A percentile compares a stretch with the other conserved stretches of the same genome.
These are phyloP conservation scores for Stenopsyche tienmushanensis DNA, from an alignment of 1,140 invertebrate genomes.

Conservation along the genomic window DNA sequence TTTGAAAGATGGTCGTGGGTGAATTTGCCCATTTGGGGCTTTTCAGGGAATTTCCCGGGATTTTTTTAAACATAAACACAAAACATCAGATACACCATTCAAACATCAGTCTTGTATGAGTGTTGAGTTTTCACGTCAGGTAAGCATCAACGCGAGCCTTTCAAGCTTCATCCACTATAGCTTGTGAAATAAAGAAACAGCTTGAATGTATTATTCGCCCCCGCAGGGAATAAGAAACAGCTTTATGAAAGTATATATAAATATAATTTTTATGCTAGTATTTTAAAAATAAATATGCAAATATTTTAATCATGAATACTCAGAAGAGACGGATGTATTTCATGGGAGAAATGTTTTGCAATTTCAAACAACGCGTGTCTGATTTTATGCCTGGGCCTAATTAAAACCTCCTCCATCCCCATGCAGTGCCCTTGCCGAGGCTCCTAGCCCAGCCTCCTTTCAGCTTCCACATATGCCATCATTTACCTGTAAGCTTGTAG, in stretches of 20 bases:
- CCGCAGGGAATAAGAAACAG: too few species aligned
- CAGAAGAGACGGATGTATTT: background rate
- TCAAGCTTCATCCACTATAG: background rate
- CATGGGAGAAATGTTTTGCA: too few species aligned
- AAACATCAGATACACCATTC: constrained; percentile 36
- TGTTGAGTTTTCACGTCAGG: constrained; percentile 15
- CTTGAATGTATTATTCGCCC: background rate
- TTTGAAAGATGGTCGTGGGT: constrained; percentile 40
- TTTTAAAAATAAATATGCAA: too few species aligned
- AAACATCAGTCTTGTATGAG: constrained; percentile 32
- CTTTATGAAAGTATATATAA: too few species aligned
- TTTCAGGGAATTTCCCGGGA: constrained; percentile 30
- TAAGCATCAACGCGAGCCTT: background rate
- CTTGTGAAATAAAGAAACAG: background rate
- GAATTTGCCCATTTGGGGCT: constrained; percentile 34
- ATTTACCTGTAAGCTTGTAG: constrained; percentile 21
- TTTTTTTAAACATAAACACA: constrained; percentile 32
- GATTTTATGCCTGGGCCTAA: constrained; percentile 11
- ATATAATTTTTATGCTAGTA: too few species aligned
- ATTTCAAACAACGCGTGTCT: background rate
- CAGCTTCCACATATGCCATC: constrained; percentile 18
- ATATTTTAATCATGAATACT: background rate
- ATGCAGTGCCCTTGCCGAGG: background rate
- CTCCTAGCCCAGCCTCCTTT: constrained; percentile 5
- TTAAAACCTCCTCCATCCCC: constrained; percentile 15